Percentiles rank a stretch among this genome's conserved stretches.
phyloP scores from a whole-genome alignment of 1,140 invertebrate species.

The Diorhabda elongata region DNA sequence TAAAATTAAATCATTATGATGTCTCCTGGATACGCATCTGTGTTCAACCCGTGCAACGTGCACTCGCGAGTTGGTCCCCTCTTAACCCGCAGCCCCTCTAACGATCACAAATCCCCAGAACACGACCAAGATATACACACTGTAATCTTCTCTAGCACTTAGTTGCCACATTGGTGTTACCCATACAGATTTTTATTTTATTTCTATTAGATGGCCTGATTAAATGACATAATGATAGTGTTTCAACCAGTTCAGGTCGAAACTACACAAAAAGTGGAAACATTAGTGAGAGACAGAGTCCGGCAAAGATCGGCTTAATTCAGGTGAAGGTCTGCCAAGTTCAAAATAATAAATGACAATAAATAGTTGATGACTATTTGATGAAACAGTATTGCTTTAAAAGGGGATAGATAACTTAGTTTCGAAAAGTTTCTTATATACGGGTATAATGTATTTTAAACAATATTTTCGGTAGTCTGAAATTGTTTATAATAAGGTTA shows the following conservation, averaged over 20 bases:
- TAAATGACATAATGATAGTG: conserved; percentile 5
- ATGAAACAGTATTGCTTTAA: too few relatives aligned
- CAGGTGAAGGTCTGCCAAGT: neutral
- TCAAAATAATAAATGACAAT: too few relatives aligned
- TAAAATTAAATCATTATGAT: too few relatives aligned
- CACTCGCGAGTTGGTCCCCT: conserved; percentile 34
- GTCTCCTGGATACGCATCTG: neutral
- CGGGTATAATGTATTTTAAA: too few relatives aligned
- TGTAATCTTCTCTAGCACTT: conserved; percentile 29
- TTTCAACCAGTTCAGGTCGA: conserved; percentile 6
- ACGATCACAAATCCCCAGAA: conserved; percentile 35
- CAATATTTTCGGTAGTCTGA: too few relatives aligned
- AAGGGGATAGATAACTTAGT: too few relatives aligned
- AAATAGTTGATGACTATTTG: too few relatives aligned
- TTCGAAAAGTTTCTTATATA: too few relatives aligned
- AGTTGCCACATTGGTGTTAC: conserved; percentile 24
- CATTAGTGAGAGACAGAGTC: neutral
- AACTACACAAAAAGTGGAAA: neutral
- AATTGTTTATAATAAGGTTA: too few relatives aligned
- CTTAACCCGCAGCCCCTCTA: conserved; percentile 15
- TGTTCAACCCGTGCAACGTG: conserved; percentile 27
- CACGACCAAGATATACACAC: conserved; percentile 41
- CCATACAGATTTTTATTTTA: conserved; percentile 3
- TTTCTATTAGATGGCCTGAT: conserved; percentile 7
- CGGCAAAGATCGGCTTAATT: neutral